Evolutionary conservation across 2,113 vertebrate genomes (phyloP), one percentile per base, ranked within the genome.

Genomic region (Brachyhypopomus gauderio): DNA sequence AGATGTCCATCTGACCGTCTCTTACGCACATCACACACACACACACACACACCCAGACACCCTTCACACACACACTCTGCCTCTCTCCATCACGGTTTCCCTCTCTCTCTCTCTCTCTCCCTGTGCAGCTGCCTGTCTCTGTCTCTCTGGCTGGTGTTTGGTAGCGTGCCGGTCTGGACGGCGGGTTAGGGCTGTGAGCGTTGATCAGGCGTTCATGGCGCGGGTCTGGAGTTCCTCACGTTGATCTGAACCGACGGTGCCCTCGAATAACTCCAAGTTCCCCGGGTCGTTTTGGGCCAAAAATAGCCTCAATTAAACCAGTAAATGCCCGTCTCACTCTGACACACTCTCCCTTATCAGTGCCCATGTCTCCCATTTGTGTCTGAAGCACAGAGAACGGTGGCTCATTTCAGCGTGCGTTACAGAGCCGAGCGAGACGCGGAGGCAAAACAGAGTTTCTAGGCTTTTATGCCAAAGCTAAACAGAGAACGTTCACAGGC

Each of bases 1-100:
- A 80, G 41, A 75, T 23, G 77, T 79, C 60, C n/a, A 67, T 16
- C 62, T 27, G 23, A 78, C 70, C 62, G 19, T 27, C 25, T 56
- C 55, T 55, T 38, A 48, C 69, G 16, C 48, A 52, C 38, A 7
- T 41, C 75, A 62, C 66, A 77, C 67, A 74, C 67, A 58, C 58
- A 30, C n/a, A n/a, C n/a, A n/a, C 72, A 69, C 79, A 22, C 7
- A 62, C 69, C 45, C 48, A 73, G 22, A 56, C 71, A 30, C 48
- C 17, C 25, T 23, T 48, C 41, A 72, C 41, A 72, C n/a, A 72
- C 69, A 52, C n/a, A 48, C 9, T n/a, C 45, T 30, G 34, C 2
- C 8, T 38, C 7, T 14, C 76, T 45, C 55, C 38, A 72, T 19
- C 5, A 16, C n/a, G 20, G 55, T 48, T 58, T 22, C 36, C 38